A percentile compares a stretch with the other conserved stretches of the same genome.
phyloP scores from a whole-genome alignment of 2,888 invertebrate species.

The Boloria selene region DNA sequence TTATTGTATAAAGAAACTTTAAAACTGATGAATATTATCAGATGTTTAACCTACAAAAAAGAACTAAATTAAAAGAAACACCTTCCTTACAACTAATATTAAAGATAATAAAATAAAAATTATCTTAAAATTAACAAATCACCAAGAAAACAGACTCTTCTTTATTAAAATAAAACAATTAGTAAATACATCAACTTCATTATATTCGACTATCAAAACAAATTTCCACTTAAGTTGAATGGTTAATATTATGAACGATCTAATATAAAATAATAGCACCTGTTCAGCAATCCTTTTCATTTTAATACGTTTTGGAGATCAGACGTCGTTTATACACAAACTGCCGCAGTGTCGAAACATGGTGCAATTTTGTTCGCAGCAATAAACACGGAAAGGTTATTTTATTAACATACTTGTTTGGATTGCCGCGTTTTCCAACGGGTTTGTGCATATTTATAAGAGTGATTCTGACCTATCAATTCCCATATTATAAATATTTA shows the following conservation, averaged over 20 bases:
- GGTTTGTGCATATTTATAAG: not conserved
- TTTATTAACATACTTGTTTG: constrained; percentile 25
- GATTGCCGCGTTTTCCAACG: constrained; percentile 18
- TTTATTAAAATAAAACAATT: constrained; percentile 2
- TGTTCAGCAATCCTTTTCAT: constrained; percentile 55
- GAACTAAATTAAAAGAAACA: no score
- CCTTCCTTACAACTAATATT: no score
- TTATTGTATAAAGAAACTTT: no score
- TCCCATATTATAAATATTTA: no score
- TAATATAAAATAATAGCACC: constrained; percentile 53
- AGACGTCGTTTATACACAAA: constrained; percentile 65
- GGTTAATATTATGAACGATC: constrained; percentile 32
- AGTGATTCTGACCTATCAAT: no score
- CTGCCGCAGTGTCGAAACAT: constrained; percentile 50
- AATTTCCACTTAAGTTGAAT: constrained; percentile 22
- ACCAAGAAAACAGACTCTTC: constrained; percentile 3
- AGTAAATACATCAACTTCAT: constrained; percentile 8
- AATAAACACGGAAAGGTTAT: constrained; percentile 54
- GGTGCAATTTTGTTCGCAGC: constrained; percentile 53
- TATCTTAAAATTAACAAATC: constrained; percentile 7
- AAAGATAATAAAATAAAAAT: no score
- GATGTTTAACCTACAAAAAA: no score
- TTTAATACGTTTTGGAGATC: constrained; percentile 57
- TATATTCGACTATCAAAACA: constrained; percentile 19
- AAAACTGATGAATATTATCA: no score